Evolutionary conservation across 2,113 vertebrate genomes (phyloP).

Genomic region (Bufo bufo): DNA sequence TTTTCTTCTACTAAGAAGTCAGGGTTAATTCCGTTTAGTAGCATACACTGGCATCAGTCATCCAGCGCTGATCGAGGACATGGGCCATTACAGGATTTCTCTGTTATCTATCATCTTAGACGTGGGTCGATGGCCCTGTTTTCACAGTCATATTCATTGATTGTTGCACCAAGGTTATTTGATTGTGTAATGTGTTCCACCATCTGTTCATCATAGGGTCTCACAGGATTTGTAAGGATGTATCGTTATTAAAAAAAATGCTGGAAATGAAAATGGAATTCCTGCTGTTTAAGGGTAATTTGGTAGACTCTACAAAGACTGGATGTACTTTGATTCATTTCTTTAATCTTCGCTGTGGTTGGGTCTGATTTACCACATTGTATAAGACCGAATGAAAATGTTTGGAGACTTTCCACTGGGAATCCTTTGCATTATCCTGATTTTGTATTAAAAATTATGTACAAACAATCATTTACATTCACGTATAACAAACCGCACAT

Average conservation of each 20-base stretch:
- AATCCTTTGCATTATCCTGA: neutral
- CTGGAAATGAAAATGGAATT: slow-evolving; percentile 6
- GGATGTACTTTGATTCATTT: slow-evolving; percentile 4
- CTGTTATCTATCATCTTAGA: neutral
- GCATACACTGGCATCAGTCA: neutral
- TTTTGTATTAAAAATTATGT: neutral
- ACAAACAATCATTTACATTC: neutral
- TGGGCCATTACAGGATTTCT: neutral
- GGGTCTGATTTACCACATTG: slow-evolving; percentile 16
- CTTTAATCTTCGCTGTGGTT: slow-evolving; percentile 30
- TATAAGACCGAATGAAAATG: neutral
- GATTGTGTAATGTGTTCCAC: neutral
- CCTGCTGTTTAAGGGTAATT: slow-evolving; percentile 9
- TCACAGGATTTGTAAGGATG: neutral
- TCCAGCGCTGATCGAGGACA: neutral
- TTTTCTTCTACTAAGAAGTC: neutral
- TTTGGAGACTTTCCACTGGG: neutral
- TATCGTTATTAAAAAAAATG: neutral
- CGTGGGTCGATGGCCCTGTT: neutral
- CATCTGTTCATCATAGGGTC: neutral
- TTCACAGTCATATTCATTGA: neutral
- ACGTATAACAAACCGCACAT: neutral
- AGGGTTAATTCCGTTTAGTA: neutral
- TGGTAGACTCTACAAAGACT: neutral
- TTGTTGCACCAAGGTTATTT: neutral